Base-by-base conservation (phyloP, 2,797 vertebrate genomes). In the Malacoraja senta region DNA sequence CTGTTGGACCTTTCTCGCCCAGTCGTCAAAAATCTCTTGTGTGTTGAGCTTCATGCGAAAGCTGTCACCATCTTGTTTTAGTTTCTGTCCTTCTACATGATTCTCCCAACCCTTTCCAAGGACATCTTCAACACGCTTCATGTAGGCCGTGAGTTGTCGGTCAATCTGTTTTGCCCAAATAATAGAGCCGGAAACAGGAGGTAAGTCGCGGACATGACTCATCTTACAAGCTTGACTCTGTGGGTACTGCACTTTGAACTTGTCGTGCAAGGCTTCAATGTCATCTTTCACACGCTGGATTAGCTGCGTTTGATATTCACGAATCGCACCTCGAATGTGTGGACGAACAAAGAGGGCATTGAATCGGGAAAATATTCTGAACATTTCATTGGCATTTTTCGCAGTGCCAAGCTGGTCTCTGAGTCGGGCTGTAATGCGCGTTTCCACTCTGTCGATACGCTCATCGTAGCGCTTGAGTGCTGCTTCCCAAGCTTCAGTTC, bases 111-210 rank as follows among this genome's bases (percentile, higher is more conserved):
- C 99, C 95, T 99, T 99, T 2, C 99, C 99, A 79, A 99, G 96
- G 58, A 99, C 99, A 17, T 99, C 99, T 93, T 99, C 99, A 93
- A 99, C 99, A 0, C 99, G 97, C 95, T 99, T 99, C 99, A 99
- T 99, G 94, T 99, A 99, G 3, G 99, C 99, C 0, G 98, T 99
- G 93, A 99, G 97, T 95, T 99, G 99, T 8, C 99, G 96, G 94
- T 99, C 99, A 0, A 99, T 99, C 96, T 99, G 99, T 94, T 99
- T 99, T 26, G 99, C 99, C 99, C 99, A 99, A 95, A 99, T 99
- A 93, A 99, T 99, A 92, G 99, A 99, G 58, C 99, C 99, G 0
- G 99, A 99, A 90, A 99, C 98, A 0, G 99, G 99, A 0, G 99
- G 99, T 94, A 99, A 95, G 94, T 99, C 99, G 0, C 98, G 97